Evolutionary conservation across 2,113 vertebrate species (phyloP), one percentile per base, ranked within the genome.

Genomic region (Antidorcas marsupialis): DNA sequence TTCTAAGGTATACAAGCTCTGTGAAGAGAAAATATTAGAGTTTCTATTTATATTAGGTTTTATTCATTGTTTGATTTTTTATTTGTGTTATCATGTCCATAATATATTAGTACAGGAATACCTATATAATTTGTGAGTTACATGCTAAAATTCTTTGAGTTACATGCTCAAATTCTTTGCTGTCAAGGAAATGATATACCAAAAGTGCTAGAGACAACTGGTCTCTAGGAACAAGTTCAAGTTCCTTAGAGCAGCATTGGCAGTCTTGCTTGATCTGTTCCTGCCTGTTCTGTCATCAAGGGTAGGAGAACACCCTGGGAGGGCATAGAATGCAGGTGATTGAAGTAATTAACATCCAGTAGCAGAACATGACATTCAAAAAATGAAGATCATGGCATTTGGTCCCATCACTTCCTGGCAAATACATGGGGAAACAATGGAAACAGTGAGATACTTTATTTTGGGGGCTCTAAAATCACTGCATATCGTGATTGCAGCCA

Each of bases 211-310:
- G 27, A 95, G 59, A 85, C 25, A 93, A 47, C 8, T 76, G 39
- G 27, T 95, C 23, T 96, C 33, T 60, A 88, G 39, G 67, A 93
- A 95, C 47, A 93, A 86, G 17, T 86, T 98, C 53, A 91, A 33
- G 50, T n/a, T 95, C 45, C 55, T 87, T 79, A 89, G 45, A 14
- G 62, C 57, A 43, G 33, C 78, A 28, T 2, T 91, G 89, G 82
- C 36, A 47, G 19, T 13, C 9, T 9, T 91, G 9, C 6, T 33
- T 39, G 28, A 85, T 89, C 7, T 76, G 3, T 79, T 91, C 21
- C 19, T 10, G 27, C 50, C 12, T 91, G 62, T 43, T 62, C 36
- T 84, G 71, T 89, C 30, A 74, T 52, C 28, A 91, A 93, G 36
- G 53, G 19, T 59, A 95, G 57, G 78, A 93, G 7, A 33, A 97